These are phyloP conservation scores for Gyps fulvus DNA, from an alignment of 2,113 vertebrate genomes.

Conservation along the genomic window DNA sequence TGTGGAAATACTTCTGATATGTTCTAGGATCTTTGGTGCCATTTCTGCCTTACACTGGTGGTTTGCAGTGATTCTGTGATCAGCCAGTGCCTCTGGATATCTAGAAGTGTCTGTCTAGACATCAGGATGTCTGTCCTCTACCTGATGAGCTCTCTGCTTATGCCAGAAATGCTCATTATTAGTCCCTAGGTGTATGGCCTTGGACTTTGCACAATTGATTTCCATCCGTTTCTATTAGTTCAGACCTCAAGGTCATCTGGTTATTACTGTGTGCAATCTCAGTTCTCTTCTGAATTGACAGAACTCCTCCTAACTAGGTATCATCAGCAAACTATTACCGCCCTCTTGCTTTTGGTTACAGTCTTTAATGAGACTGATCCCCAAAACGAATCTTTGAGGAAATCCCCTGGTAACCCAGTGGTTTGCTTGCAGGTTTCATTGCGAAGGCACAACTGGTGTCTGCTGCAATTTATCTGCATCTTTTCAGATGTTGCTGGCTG, in stretches of 20 bases:
- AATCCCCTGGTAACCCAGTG: background rate
- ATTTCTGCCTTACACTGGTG: background rate
- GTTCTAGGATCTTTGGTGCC: background rate
- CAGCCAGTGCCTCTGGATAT: background rate
- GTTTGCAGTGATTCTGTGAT: background rate
- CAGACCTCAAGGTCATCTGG: conserved; percentile 18
- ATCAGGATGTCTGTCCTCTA: background rate
- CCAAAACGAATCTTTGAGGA: background rate
- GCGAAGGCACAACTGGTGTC: background rate
- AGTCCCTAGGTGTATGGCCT: background rate
- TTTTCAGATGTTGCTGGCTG: background rate
- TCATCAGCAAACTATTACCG: background rate
- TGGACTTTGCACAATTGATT: conserved; percentile 35
- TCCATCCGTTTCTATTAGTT: conserved; percentile 21
- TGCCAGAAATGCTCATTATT: conserved; percentile 4
- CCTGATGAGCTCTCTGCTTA: background rate
- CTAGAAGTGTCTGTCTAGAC: background rate
- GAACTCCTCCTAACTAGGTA: background rate
- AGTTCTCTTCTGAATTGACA: conserved; percentile 22
- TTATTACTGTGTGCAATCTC: background rate
- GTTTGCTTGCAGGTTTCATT: background rate
- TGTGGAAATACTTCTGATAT: background rate
- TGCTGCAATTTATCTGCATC: background rate
- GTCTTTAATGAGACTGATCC: background rate
- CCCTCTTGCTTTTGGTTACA: background rate